Evolutionary conservation across 1,140 invertebrate genomes (phyloP), one percentile per base, ranked within the genome.

Genomic region (Solenopsis invicta): DNA sequence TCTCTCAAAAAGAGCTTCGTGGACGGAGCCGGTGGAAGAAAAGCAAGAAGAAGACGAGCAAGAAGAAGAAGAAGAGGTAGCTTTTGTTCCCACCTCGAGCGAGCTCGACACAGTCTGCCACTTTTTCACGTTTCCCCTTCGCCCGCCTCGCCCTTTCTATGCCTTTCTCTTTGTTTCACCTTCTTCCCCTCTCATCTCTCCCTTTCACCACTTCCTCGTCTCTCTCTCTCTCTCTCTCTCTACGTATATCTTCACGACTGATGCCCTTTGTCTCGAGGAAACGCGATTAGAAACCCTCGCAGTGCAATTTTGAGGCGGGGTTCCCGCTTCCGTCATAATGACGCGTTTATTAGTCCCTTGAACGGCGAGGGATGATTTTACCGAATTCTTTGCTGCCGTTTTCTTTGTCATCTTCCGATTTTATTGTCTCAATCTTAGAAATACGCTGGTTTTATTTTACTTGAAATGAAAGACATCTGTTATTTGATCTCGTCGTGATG

Each of bases 271-370:
- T 90, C 88, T 86, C 67, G 71, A 41, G 89, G 24, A 88, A 90
- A 90, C 89, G 59, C 59, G 89, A 90, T 90, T 91, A 92, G 91
- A 92, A 92, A 93, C 89, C 87, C 84, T 90, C 74, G 87, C 78
- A 74, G 74, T 41, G 90, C 88, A 90, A 93, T 93, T 89, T 90
- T 86, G 41, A 85, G 86, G 59, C 67, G 85, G 89, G 85, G 89
- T 89, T 90, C 48, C 90, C 86, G 91, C 87, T 94, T 93, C 92
- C 89, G 88, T 93, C 91, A 91, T 92, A 92, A 93, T 90, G 89
- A 88, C 88, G 86, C 67, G 88, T 81, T 91, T 87, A 92, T 91
- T 92, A 91, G 87, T 87, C 88, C 72, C 75, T 66, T 41, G 77
- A 93, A 90, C 87, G 87, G 88, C 91, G 50, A 88, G 86, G 86